Evolutionary conservation across 2,888 invertebrate species (phyloP), one percentile per base, ranked within the genome.

Genomic region (Drosophila picticornis): DNA sequence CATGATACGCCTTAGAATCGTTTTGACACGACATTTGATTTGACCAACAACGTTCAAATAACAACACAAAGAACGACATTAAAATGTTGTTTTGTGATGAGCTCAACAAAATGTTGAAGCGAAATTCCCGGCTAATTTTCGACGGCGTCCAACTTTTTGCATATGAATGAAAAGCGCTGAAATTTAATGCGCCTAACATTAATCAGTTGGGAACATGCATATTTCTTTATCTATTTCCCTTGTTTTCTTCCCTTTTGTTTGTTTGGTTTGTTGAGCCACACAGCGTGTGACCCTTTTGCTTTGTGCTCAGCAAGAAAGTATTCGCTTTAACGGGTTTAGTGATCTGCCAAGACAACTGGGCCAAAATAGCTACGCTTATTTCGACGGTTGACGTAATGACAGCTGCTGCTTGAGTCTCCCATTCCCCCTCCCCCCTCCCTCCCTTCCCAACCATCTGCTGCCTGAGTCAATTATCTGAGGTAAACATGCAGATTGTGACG

Each of bases 161-260:
- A 86, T 86, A 86, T 86, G 88, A 86, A 86, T 86, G 88, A 85
- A 90, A 77, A 70, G 64, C 50, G 60, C 68, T 84, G 85, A 83
- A 88, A 84, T 71, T 72, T 85, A 85, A 86, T 80, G 71, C 71
- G 71, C 51, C 57, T 51, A 77, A 78, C 80, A 85, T 85, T 73
- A 88, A 85, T 85, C 85, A 82, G 71, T 73, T 70, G 65, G 71
- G 75, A 76, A 79, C 58, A 57, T 64, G 11, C 10, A 36, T 38
- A 55, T 55, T 27, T 34, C 31, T 10, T 5, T 27, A n/a, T 22
- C 5, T 34, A 9, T 34, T 4, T 55, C 36, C 7, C 36, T 11
- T 36, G 1, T 27, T 36, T 13, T 25, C 25, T 27, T 25, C n/a
- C 38, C 0, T 1, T 11, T 29, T 29, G 55, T 38, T n/a, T n/a